Evolutionary conservation across 2,888 invertebrate genomes (phyloP), one percentile per base, ranked within the genome.

Genomic region (Adela reaumurella): DNA sequence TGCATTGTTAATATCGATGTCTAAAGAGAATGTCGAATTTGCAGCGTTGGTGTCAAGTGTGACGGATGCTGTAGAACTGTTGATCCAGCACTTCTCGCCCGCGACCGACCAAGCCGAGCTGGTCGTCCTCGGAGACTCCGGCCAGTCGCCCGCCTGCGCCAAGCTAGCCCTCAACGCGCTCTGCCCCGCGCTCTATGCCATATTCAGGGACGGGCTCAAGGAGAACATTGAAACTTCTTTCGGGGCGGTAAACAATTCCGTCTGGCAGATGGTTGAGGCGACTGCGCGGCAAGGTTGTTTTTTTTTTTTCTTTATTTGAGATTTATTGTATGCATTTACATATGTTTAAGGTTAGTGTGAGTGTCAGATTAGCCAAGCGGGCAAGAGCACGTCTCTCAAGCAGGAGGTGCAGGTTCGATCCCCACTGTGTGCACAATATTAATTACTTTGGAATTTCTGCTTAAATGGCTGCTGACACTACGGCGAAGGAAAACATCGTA

Each of bases 191-290:
- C 73, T 96, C 29, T 90, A 92, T 58, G 88, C 89, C 3, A 83
- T 94, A 50, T 83, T 95, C 59, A 86, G 89, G 57, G 93, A 95
- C 64, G 94, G 94, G 2, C 81, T 95, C 17, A 89, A 89, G 63
- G 88, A 90, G 29, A 86, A 83, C 56, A 81, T 93, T 48, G 88
- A 90, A 63, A 92, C 92, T 4, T 86, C 92, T 41, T 94, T 94
- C 63, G 94, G 94, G 43, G 87, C 89, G 17, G 89, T 93, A 47
- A 85, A 87, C 57, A 92, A 94, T 64, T 90, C 91, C 6, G 91
- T 92, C 47, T 94, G 94, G 94, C 89, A 90, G 73, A 89, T 94
- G 56, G 89, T 93, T 4, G 93, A 94, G 70, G 89, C 91, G 29
- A 90, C 92, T 8, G 89, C 92, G 14, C 90, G 93, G 66, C 89